A percentile compares a stretch with the other conserved stretches of the same genome.
Conservation (phyloP, 2,888 invertebrate species). For the Hofmannophila pseudospretella region DNA sequence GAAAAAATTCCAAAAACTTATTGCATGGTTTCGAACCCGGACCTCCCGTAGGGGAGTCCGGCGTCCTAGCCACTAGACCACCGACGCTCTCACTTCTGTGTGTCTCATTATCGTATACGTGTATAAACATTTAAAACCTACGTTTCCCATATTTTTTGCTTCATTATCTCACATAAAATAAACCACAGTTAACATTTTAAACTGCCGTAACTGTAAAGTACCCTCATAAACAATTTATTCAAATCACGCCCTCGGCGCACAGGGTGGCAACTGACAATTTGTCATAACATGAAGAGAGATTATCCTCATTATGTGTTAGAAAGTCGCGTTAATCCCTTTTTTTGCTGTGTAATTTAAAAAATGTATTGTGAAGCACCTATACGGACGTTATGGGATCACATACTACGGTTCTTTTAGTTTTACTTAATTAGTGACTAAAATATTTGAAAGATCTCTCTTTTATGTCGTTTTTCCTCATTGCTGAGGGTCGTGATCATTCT, state of each 20-base stretch:
- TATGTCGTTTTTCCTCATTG: no score
- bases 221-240: slow-evolving; percentile 36
- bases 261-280: slow-evolving; percentile 44
- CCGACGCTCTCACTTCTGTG: no score
- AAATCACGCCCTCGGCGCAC: slow-evolving; percentile 26
- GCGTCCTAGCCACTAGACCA: no score
- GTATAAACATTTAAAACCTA: no score
- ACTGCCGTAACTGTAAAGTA: slow-evolving; percentile 10
- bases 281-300: slow-evolving; percentile 52
- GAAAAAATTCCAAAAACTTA: no score
- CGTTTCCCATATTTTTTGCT: no score
- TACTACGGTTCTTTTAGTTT: background rate
- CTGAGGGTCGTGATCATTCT: no score
- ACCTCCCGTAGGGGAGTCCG: no score
- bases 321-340: slow-evolving; percentile 54
- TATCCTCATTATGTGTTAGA: slow-evolving; percentile 55
- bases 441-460: no score
- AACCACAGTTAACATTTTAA: slow-evolving; percentile 5
- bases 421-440: background rate
- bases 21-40: no score
- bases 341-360: slow-evolving; percentile 22
- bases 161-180: slow-evolving; percentile 1
- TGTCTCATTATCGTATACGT: no score
- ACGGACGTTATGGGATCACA: background rate
- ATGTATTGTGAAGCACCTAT: background rate